These are phyloP conservation scores for Phengaris alcon DNA, from an alignment of 2,888 invertebrate genomes.

Conservation along the genomic window DNA sequence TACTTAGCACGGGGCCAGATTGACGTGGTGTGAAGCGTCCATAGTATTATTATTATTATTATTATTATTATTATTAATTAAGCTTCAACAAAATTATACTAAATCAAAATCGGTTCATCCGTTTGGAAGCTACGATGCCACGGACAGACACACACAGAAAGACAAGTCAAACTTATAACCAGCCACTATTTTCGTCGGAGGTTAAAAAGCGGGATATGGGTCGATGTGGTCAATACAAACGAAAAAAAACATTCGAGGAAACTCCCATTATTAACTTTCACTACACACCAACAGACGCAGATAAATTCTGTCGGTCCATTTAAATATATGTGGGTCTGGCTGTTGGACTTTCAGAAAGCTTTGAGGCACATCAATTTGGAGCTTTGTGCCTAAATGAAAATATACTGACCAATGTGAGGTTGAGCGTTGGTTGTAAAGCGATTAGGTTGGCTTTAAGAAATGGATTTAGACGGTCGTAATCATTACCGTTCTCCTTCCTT, in stretches of 20 bases:
- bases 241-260: background rate
- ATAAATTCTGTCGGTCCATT: conserved; percentile 23
- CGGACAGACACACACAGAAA: no score
- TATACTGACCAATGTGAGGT: background rate
- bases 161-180: no score
- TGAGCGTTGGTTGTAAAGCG: background rate
- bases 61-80: no score
- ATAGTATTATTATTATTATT: no score
- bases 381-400: conserved; percentile 21
- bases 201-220: background rate
- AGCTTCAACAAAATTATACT: no score
- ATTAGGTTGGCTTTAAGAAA: background rate
- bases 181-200: no score
- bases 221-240: background rate
- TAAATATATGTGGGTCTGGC: conserved; percentile 15
- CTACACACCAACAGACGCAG: background rate
- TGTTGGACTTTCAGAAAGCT: conserved; percentile 13
- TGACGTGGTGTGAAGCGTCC: no score
- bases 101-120: no score
- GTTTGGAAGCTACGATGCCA: no score
- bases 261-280: conserved; percentile 17
- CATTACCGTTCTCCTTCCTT: background rate
- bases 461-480: background rate
- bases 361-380: conserved; percentile 12
- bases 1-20: no score